A percentile compares a stretch with the other conserved stretches of the same genome.
phyloP scores from a whole-genome alignment of 2,888 invertebrate species.

The Thera obeliscata region DNA sequence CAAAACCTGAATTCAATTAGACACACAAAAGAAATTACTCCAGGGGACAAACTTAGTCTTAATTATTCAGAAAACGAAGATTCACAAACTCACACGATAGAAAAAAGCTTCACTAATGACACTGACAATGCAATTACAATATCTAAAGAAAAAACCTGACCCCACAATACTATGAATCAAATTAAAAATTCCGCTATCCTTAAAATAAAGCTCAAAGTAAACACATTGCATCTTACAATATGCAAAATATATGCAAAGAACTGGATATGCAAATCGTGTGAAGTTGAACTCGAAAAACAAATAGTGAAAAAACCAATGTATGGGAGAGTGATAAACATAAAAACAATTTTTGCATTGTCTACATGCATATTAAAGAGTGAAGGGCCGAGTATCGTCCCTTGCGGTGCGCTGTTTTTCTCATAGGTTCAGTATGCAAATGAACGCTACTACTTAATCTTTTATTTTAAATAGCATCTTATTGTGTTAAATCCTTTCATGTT shows the following conservation, averaged over 20 bases:
- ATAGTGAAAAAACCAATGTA: slow-evolving; percentile 78
- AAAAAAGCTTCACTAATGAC: slow-evolving; percentile 73
- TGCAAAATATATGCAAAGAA: slow-evolving; percentile 72
- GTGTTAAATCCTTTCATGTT: slow-evolving; percentile 70
- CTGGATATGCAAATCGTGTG: slow-evolving; percentile 83
- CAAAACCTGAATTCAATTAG: slow-evolving; percentile 82
- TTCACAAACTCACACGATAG: slow-evolving; percentile 68
- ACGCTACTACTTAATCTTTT: slow-evolving; percentile 78
- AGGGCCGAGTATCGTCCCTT: slow-evolving; percentile 65
- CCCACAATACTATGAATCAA: slow-evolving; percentile 70
- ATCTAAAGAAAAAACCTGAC: slow-evolving; percentile 74
- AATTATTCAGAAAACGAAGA: slow-evolving; percentile 71
- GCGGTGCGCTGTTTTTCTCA: slow-evolving; percentile 74
- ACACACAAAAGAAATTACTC: slow-evolving; percentile 71
- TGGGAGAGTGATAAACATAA: slow-evolving; percentile 76
- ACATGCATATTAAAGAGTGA: slow-evolving; percentile 66
- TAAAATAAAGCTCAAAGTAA: slow-evolving; percentile 80
- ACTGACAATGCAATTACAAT: slow-evolving; percentile 66
- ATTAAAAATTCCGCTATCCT: slow-evolving; percentile 72
- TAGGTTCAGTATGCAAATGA: slow-evolving; percentile 76
- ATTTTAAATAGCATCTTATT: slow-evolving; percentile 82
- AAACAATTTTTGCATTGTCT: slow-evolving; percentile 80
- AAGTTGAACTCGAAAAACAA: slow-evolving; percentile 79
- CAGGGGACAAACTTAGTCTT: slow-evolving; percentile 77
- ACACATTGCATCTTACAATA: slow-evolving; percentile 67